A percentile compares a stretch with the other conserved stretches of the same genome.
Conservation (phyloP, 2,113 vertebrate genomes). For the Varanus salvator region DNA sequence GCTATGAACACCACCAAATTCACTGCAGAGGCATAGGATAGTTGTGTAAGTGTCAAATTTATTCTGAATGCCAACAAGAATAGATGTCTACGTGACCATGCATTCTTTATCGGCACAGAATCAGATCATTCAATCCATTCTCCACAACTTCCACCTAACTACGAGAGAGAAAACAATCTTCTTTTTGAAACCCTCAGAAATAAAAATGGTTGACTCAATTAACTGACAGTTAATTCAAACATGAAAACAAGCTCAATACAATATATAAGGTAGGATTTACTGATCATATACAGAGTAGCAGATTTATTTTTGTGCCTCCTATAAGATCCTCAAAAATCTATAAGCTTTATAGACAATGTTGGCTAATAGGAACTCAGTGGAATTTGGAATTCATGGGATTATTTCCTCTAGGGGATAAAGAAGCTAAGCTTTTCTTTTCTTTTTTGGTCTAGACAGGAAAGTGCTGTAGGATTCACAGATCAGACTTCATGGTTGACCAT, state of each 20-base stretch:
- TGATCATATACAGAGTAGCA: neutral
- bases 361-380: neutral
- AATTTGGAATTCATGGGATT: neutral
- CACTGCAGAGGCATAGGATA: neutral
- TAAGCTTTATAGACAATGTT: neutral
- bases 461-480: neutral
- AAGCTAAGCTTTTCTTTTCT: neutral
- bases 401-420: slow-evolving; percentile 6
- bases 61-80: neutral
- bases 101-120: neutral
- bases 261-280: neutral
- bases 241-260: neutral
- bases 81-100: neutral
- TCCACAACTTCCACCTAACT: neutral
- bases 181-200: neutral
- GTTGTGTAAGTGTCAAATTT: neutral
- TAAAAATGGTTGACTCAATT: neutral
- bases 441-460: slow-evolving; percentile 14
- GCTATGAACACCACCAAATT: neutral
- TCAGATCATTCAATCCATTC: neutral
- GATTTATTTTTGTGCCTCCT: neutral
- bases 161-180: neutral
- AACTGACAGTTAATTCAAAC: neutral
- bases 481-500: neutral
- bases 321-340: neutral